Evolutionary conservation across 2,113 vertebrate genomes (phyloP).

Genomic region (Dunckerocampus dactyliophorus): DNA sequence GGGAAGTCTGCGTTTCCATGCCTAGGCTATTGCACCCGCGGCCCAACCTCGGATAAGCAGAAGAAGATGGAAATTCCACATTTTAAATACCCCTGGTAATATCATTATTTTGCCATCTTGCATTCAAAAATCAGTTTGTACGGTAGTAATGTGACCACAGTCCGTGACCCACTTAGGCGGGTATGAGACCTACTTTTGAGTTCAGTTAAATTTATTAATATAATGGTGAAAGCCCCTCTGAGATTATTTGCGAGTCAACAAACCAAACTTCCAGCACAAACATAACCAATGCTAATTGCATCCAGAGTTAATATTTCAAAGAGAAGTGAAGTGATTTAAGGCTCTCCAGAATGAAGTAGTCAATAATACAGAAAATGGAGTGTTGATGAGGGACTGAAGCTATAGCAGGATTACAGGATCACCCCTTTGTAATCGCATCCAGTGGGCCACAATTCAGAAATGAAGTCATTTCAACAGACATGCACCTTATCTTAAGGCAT

Average conservation of each 20-base stretch:
- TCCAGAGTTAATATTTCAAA: conserved; percentile 67
- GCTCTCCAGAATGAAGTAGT: conserved; percentile 9
- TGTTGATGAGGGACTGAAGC: conserved; percentile 46
- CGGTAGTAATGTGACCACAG: too few relatives aligned
- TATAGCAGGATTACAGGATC: conserved; percentile 35
- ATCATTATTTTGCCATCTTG: too few relatives aligned
- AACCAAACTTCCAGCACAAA: conserved; percentile 16
- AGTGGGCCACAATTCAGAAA: not conserved
- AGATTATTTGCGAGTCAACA: conserved; percentile 34
- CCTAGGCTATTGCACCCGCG: too few relatives aligned
- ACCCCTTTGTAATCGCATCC: conserved; percentile 37
- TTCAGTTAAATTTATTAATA: conserved; percentile 3
- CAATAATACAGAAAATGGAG: conserved; percentile 1
- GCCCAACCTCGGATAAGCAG: too few relatives aligned
- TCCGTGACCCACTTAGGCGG: too few relatives aligned
- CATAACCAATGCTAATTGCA: conserved; percentile 46
- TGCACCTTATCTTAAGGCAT: conserved; percentile 6
- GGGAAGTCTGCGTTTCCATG: too few relatives aligned
- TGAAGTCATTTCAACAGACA: not conserved
- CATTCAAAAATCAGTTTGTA: too few relatives aligned
- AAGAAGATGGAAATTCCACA: too few relatives aligned
- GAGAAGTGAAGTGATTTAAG: conserved; percentile 55
- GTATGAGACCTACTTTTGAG: too few relatives aligned
- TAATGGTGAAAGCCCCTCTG: conserved; percentile 27
- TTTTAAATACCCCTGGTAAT: too few relatives aligned